phyloP scores from a whole-genome alignment of 2,113 vertebrate genomes.

The Paracanthobrama guichenoti region DNA sequence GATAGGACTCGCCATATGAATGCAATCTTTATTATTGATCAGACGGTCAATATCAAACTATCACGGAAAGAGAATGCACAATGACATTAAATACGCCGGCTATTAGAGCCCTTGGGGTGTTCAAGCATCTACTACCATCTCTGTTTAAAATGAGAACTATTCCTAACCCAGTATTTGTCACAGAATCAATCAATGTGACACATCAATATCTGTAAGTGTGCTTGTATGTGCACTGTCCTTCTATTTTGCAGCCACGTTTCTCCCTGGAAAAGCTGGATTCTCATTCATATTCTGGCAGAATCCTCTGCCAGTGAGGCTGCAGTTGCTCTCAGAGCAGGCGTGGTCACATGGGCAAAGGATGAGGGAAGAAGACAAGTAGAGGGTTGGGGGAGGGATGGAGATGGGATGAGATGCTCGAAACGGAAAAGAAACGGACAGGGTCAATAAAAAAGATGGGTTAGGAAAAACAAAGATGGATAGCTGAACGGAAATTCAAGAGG shows the following conservation, averaged over 20 bases:
- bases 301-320: conserved; percentile 54
- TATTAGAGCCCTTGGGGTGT: conserved; percentile 15
- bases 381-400: conserved; percentile 32
- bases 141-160: conserved; percentile 28
- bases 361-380: conserved; percentile 39
- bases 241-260: conserved; percentile 37
- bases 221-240: conserved; percentile 15
- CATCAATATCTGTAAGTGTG: conserved; percentile 42
- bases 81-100: conserved; percentile 22
- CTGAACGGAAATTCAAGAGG: background rate
- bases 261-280: conserved; percentile 54
- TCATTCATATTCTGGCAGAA: conserved; percentile 62
- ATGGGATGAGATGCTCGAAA: conserved; percentile 42
- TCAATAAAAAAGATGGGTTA: conserved; percentile 38
- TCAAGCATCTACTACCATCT: background rate
- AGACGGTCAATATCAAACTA: conserved; percentile 68
- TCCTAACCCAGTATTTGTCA: conserved; percentile 42
- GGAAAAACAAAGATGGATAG: conserved; percentile 47
- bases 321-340: conserved; percentile 51
- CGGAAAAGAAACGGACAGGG: conserved; percentile 34
- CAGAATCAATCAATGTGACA: conserved; percentile 22
- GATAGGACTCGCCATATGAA: conserved; percentile 31
- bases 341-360: conserved; percentile 46
- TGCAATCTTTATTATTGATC: conserved; percentile 49
- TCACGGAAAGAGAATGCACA: conserved; percentile 62